phyloP scores from a whole-genome alignment of 2,888 invertebrate genomes.

The Philaethria dido region DNA sequence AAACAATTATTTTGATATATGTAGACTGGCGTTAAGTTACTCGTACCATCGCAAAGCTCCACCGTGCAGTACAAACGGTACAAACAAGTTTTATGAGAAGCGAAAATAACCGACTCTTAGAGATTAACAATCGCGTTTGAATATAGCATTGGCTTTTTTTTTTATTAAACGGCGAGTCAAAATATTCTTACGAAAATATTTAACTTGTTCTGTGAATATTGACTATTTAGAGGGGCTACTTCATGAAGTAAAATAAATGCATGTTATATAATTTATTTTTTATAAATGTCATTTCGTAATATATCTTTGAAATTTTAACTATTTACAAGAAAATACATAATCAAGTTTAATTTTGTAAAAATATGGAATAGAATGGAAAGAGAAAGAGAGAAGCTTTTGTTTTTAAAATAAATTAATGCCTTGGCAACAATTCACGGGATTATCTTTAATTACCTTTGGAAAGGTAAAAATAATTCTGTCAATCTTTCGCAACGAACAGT shows the following conservation, averaged over 20 bases:
- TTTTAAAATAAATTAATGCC: not conserved
- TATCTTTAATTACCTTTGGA: too few species aligned
- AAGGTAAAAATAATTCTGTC: too few species aligned
- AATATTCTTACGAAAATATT: not conserved
- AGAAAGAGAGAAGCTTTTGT: not conserved
- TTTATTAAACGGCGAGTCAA: not conserved
- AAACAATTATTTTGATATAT: not conserved
- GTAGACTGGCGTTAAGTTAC: slow-evolving; percentile 3
- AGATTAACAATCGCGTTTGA: slow-evolving; percentile 11
- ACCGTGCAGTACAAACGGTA: slow-evolving; percentile 25
- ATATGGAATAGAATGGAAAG: too few species aligned
- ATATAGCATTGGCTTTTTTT: not conserved
- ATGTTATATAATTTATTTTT: too few species aligned
- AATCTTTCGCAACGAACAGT: too few species aligned
- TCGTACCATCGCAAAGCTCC: slow-evolving; percentile 11
- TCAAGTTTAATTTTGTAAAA: too few species aligned
- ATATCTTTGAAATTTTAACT: too few species aligned
- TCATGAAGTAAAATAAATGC: not conserved
- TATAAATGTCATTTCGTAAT: too few species aligned
- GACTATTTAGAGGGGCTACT: not conserved
- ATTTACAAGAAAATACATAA: too few species aligned
- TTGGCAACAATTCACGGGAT: too few species aligned
- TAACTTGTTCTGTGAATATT: not conserved
- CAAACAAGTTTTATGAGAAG: slow-evolving; percentile 28
- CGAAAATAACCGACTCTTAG: slow-evolving; percentile 14